A percentile compares a stretch with the other conserved stretches of the same genome.
phyloP scores from a whole-genome alignment of 2,797 vertebrate genomes.

The Halcyon badia region DNA sequence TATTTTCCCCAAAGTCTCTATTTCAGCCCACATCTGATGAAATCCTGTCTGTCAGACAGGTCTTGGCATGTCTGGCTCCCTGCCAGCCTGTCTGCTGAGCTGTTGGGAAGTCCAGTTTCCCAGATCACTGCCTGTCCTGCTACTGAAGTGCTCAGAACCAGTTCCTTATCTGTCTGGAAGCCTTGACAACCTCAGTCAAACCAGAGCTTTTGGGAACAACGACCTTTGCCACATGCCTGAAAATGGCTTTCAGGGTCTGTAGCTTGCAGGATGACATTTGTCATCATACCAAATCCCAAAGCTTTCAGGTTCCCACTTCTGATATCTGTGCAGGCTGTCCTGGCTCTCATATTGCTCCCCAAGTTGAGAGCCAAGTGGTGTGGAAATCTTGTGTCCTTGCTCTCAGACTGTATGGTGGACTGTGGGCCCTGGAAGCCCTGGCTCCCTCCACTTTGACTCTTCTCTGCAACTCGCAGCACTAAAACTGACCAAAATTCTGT shows the following conservation, averaged over 20 bases:
- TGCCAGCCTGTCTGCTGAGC: not conserved
- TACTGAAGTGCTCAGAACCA: not conserved
- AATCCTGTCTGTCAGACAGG: not conserved
- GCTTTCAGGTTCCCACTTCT: not conserved
- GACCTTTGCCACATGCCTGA: not conserved
- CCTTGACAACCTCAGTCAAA: not conserved
- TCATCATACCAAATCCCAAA: not conserved
- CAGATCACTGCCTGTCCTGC: not conserved
- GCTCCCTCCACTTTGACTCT: not conserved
- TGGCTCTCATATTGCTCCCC: not conserved
- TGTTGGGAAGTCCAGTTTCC: not conserved
- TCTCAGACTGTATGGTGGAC: not conserved
- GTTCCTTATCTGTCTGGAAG: not conserved
- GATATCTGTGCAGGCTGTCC: not conserved
- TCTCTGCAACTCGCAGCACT: not conserved
- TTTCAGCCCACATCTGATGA: not conserved
- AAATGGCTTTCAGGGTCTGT: not conserved
- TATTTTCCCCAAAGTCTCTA: not conserved
- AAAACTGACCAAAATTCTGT: slow-evolving; percentile 38
- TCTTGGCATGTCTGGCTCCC: not conserved
- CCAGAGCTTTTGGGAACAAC: not conserved
- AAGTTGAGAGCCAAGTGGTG: not conserved
- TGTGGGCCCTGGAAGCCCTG: not conserved
- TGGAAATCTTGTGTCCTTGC: not conserved
- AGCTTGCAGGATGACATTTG: not conserved